Percentiles rank a stretch among this genome's conserved stretches.
Conservation (phyloP, 2,888 invertebrate species). For the Orchesellides sinensis region DNA sequence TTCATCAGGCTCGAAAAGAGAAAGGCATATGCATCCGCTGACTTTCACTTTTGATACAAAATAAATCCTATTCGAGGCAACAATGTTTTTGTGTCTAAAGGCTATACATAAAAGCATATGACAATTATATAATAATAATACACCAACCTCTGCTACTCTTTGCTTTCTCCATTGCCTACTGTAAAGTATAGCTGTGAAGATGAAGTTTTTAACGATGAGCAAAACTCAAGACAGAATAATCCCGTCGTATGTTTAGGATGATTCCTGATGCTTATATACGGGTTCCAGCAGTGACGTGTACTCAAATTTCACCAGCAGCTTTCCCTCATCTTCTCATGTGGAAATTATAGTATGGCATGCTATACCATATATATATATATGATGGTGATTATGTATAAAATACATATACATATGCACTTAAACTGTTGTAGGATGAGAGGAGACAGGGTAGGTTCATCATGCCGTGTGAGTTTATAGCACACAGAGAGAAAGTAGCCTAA, state of each 20-base stretch:
- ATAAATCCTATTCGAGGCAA: background rate
- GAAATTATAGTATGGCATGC: too few species aligned
- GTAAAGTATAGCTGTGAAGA: background rate
- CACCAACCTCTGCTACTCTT: background rate
- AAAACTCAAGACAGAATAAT: slow-evolving; percentile 14
- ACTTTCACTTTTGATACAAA: background rate
- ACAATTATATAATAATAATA: background rate
- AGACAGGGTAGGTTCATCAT: too few species aligned
- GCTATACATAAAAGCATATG: slow-evolving; percentile 4
- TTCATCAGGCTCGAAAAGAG: too few species aligned
- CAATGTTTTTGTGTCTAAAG: slow-evolving; percentile 2
- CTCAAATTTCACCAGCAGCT: background rate
- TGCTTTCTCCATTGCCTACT: background rate
- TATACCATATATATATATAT: too few species aligned
- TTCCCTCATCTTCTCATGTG: too few species aligned
- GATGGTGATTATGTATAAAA: too few species aligned
- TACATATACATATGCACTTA: too few species aligned
- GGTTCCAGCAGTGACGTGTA: background rate
- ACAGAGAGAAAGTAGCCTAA: too few species aligned
- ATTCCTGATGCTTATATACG: too few species aligned
- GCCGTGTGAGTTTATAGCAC: too few species aligned
- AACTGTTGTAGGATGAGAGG: too few species aligned
- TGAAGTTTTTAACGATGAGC: slow-evolving; percentile 9
- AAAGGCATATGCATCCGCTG: background rate
- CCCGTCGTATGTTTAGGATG: too few species aligned